Evolutionary conservation across 53 echinoderm and acorn worm genomes (phyloP).

Genomic region (Paracentrotus lividus): DNA sequence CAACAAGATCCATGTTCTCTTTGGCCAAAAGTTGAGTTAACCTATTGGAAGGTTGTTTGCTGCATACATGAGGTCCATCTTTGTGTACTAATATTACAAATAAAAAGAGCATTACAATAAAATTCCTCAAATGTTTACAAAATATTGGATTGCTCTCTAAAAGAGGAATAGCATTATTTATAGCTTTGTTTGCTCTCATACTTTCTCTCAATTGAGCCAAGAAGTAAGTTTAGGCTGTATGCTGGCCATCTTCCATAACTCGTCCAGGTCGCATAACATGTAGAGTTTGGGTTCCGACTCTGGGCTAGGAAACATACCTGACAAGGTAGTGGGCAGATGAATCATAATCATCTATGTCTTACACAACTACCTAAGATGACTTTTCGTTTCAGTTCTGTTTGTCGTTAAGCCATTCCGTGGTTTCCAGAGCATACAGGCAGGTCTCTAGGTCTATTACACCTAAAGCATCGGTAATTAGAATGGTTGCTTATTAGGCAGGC

Average conservation of each 20-base stretch:
- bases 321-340: conserved; percentile 54
- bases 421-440: conserved; percentile 47
- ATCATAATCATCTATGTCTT: conserved; percentile 39
- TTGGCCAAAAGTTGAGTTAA: too few relatives aligned
- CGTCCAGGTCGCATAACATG: conserved; percentile 48
- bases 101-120: too few relatives aligned
- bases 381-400: conserved; percentile 43
- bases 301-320: conserved; percentile 32
- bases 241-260: conserved; percentile 50
- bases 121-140: too few relatives aligned
- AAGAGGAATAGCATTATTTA: conserved; percentile 55
- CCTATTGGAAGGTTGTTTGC: too few relatives aligned
- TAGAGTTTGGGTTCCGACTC: conserved; percentile 57
- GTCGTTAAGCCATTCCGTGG: conserved; percentile 33
- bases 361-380: conserved; percentile 35
- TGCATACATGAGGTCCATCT: too few relatives aligned
- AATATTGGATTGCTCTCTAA: not conserved
- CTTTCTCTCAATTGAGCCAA: conserved; percentile 49
- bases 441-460: conserved; percentile 65
- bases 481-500: conserved; percentile 53
- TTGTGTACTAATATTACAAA: too few relatives aligned
- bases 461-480: conserved; percentile 37
- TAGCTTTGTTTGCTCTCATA: conserved; percentile 45
- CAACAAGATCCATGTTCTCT: too few relatives aligned
- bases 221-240: too few relatives aligned